Evolutionary conservation across 1,140 invertebrate species (phyloP).

Genomic region (Physella acuta): DNA sequence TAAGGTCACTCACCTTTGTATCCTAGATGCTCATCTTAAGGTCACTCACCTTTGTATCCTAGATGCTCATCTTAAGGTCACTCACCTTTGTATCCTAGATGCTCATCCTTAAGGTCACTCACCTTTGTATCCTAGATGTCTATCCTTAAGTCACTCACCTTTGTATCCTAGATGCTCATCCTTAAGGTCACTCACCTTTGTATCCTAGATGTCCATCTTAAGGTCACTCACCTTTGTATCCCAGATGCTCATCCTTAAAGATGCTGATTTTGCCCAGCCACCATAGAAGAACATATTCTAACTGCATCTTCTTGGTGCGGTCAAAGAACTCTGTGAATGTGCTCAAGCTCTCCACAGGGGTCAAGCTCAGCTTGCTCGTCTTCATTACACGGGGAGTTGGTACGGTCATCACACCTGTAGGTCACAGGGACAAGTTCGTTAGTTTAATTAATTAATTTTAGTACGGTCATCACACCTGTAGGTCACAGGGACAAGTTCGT

Average conservation of each 20-base stretch:
- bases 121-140: neutral
- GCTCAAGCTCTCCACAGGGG: conserved; percentile 21
- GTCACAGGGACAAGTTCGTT: too few species aligned
- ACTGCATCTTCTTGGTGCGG: conserved; percentile 36
- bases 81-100: neutral
- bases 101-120: too few species aligned
- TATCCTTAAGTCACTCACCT: neutral
- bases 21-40: neutral
- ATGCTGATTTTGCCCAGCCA: conserved; percentile 37
- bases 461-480: too few species aligned
- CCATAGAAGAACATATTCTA: conserved; percentile 47
- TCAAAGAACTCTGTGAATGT: conserved; percentile 28
- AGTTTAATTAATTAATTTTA: too few species aligned
- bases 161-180: neutral
- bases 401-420: conserved; percentile 37
- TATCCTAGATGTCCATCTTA: neutral
- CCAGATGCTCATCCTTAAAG: conserved; percentile 29
- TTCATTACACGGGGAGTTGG: conserved; percentile 39
- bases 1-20: conserved; percentile 6
- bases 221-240: conserved; percentile 31
- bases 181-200: neutral
- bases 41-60: neutral
- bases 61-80: neutral
- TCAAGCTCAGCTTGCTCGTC: conserved; percentile 25
- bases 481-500: too few species aligned